Conservation (phyloP, 2,113 vertebrate genomes). For the Notiomystis cincta region DNA sequence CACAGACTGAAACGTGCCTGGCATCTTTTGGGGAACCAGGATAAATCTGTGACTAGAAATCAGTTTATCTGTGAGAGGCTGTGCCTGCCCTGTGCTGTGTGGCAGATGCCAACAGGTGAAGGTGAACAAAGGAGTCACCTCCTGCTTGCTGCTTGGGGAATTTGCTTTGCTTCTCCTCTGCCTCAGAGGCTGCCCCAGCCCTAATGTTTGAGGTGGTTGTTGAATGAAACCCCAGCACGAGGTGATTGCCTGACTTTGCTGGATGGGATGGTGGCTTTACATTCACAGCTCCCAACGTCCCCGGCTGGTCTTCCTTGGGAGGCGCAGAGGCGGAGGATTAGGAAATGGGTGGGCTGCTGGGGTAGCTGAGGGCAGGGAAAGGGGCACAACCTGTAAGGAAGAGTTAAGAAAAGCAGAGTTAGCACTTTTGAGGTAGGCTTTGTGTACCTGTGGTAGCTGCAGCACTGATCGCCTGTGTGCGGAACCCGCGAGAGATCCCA, state of each 20-base stretch:
- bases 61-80: background rate
- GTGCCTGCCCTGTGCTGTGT: background rate
- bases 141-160: background rate
- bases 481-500: slow-evolving; percentile 78
- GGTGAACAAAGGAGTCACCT: background rate
- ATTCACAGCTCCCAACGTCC: background rate
- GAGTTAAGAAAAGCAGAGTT: slow-evolving; percentile 6
- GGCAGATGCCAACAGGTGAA: background rate
- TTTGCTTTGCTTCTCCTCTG: background rate
- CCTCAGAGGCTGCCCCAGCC: background rate
- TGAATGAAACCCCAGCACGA: background rate
- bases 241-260: background rate
- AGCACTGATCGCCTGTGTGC: slow-evolving; percentile 81
- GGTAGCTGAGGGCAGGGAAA: background rate
- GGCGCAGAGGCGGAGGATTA: background rate
- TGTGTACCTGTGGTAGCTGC: slow-evolving; percentile 89
- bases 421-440: background rate
- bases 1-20: background rate
- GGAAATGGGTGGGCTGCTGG: background rate
- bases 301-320: background rate
- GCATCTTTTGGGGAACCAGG: background rate
- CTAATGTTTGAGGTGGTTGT: background rate
- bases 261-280: background rate
- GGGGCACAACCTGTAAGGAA: slow-evolving; percentile 50
- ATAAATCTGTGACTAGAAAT: background rate